Conservation (phyloP, 1,140 invertebrate genomes). For the Nylanderia fulva region DNA sequence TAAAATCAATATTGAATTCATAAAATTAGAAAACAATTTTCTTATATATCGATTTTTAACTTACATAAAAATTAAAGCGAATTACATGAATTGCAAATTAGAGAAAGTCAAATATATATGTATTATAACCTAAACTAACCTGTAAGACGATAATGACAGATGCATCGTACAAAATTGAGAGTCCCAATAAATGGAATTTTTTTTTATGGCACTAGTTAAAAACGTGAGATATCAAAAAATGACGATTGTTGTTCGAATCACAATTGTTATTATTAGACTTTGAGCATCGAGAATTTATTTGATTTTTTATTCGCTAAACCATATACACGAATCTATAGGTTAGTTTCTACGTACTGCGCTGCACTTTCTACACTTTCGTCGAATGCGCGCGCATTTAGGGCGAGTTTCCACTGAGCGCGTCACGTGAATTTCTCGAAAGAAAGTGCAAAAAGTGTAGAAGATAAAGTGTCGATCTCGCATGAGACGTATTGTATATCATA, state of each 20-base stretch:
- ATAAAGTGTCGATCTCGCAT: neutral
- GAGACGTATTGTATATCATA: too few relatives aligned
- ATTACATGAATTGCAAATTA: neutral
- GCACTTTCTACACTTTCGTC: too few relatives aligned
- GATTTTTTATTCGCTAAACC: neutral
- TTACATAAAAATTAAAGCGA: neutral
- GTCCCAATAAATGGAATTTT: neutral
- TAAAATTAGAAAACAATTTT: neutral
- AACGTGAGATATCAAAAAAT: slow-evolving; percentile 1
- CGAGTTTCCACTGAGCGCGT: too few relatives aligned
- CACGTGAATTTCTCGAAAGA: too few relatives aligned
- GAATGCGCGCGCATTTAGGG: too few relatives aligned
- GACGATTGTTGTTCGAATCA: neutral
- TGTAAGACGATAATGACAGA: neutral
- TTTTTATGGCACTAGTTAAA: too few relatives aligned
- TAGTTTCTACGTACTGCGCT: too few relatives aligned
- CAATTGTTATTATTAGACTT: slow-evolving; percentile 8
- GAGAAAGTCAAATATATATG: neutral
- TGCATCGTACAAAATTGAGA: neutral
- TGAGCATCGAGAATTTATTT: neutral
- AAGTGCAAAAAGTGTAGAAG: neutral
- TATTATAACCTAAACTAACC: slow-evolving; percentile 13
- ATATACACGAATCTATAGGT: too few relatives aligned
- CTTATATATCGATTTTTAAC: neutral
- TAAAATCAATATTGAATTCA: neutral